Conservation (phyloP, 1,140 invertebrate genomes). For the Adelges cooleyi region DNA sequence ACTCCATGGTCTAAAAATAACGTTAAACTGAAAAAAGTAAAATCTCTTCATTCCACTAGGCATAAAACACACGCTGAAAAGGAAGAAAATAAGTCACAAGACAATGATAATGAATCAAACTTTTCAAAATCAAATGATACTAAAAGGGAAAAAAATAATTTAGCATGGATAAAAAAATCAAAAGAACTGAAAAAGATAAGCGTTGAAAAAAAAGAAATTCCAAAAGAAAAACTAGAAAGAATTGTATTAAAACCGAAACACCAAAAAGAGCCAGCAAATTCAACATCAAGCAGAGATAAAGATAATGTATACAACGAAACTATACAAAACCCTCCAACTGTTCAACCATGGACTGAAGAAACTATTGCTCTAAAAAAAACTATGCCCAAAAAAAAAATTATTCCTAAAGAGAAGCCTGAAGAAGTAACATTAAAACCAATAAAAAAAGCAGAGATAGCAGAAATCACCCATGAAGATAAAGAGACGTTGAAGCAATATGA, state of each 20-base stretch:
- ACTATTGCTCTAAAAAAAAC: slow-evolving; percentile 32
- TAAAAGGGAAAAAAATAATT: no score
- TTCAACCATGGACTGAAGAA: slow-evolving; percentile 30
- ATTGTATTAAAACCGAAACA: slow-evolving; percentile 32
- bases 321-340: not conserved
- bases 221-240: slow-evolving; percentile 38
- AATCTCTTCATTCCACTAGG: no score
- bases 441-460: not conserved
- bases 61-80: no score
- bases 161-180: no score
- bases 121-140: no score
- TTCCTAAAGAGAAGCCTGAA: not conserved
- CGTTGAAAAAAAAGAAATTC: slow-evolving; percentile 34
- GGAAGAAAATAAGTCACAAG: no score
- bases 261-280: not conserved
- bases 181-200: slow-evolving; percentile 34
- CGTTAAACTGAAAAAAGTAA: no score
- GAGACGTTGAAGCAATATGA: no score
- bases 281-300: not conserved
- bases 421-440: not conserved
- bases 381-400: slow-evolving; percentile 22
- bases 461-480: no score
- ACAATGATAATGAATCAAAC: no score
- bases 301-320: not conserved
- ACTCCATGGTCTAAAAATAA: slow-evolving; percentile 30